Evolutionary conservation across 2,888 invertebrate genomes (phyloP), one percentile per base, ranked within the genome.

Genomic region (Drosophila demipolita): DNA sequence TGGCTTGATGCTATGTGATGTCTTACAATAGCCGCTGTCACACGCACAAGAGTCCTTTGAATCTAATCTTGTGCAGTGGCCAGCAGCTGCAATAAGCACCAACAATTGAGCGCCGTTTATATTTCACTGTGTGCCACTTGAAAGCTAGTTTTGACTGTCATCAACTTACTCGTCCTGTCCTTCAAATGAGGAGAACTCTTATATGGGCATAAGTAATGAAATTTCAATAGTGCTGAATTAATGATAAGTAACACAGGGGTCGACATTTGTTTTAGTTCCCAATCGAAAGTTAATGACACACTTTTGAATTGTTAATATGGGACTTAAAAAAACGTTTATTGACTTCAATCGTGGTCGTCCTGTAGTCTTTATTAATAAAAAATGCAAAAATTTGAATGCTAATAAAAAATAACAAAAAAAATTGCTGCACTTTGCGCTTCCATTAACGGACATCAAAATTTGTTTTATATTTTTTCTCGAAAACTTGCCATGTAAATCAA

Each of bases 21-120:
- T 91, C 95, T 96, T 96, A 97, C 96, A 96, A 98, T 98, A 98
- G 97, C 97, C 97, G 97, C 97, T 98, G 98, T 98, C 97, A 98
- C 98, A 98, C 98, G 98, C 98, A 98, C 98, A 98, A 98, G 97
- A 98, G 97, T 97, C 96, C 96, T 94, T 96, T 94, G 75, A 93
- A 94, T 94, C 95, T 97, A 97, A 97, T 98, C 98, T 97, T 98
- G 98, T 96, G 97, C 97, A 97, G 97, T 98, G 98, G 97, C 97
- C 98, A 98, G 97, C 97, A 98, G 97, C 98, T 98, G 96, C 96
- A 97, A 96, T 97, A 96, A 95, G 95, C 83, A 91, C 92, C 91
- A 60, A 40, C 60, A 20, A 54, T 26, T 38, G 9, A n/a, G 11
- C 15, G n/a, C 12, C 42, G 54, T 33, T 29, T 33, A 58, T 62